These are phyloP conservation scores for Trichonephila inaurata DNA, from an alignment of 1,140 invertebrate genomes.

Conservation along the genomic window DNA sequence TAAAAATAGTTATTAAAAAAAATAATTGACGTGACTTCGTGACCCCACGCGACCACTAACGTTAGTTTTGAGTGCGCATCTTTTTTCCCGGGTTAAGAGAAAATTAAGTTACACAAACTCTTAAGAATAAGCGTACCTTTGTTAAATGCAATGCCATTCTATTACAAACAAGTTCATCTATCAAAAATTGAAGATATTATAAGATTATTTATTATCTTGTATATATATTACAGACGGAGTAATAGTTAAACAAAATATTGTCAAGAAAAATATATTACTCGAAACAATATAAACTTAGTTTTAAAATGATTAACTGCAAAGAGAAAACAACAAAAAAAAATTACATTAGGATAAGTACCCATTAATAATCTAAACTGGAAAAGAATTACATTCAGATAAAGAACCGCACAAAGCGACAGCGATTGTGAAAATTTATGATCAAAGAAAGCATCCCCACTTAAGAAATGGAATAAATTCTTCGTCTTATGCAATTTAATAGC, in stretches of 20 bases:
- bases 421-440: constrained; percentile 36
- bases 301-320: constrained; percentile 17
- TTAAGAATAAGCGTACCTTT: neutral
- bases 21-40: no score
- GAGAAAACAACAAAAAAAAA: neutral
- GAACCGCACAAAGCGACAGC: constrained; percentile 15
- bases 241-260: neutral
- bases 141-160: neutral
- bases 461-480: constrained; percentile 23
- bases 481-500: constrained; percentile 25
- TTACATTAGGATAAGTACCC: constrained; percentile 17
- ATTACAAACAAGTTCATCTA: neutral
- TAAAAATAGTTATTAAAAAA: no score
- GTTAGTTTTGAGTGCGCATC: no score
- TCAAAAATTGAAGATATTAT: neutral
- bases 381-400: constrained; percentile 36
- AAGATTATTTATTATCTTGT: no score
- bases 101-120: neutral
- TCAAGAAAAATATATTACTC: no score
- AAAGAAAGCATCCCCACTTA: constrained; percentile 40
- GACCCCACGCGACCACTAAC: no score
- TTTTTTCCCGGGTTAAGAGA: neutral
- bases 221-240: neutral
- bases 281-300: neutral
- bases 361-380: constrained; percentile 24